These are phyloP conservation scores for Macropis europaea DNA, from an alignment of 2,888 invertebrate species.

Conservation along the genomic window DNA sequence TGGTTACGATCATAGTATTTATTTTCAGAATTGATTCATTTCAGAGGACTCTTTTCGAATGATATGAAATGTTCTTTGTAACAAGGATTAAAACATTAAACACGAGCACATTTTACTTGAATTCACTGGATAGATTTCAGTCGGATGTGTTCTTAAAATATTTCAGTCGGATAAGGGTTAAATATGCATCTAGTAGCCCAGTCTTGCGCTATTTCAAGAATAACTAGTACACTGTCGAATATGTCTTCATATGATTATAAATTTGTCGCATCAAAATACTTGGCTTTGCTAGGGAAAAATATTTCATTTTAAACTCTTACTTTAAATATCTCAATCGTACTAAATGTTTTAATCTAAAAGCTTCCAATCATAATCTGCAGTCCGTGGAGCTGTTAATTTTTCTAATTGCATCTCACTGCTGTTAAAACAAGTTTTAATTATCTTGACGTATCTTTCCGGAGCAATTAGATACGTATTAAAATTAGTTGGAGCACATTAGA, in stretches of 20 bases:
- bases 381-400: slow-evolving; percentile 12
- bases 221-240: not conserved
- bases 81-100: not conserved
- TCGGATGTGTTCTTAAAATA: slow-evolving; percentile 22
- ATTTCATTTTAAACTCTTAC: not conserved
- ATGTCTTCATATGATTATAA: slow-evolving; percentile 2
- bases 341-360: not conserved
- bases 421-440: slow-evolving; percentile 3
- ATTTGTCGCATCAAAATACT: not conserved
- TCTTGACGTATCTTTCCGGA: not conserved
- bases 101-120: not conserved
- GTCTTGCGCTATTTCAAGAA: slow-evolving; percentile 13
- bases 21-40: not conserved
- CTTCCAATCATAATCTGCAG: not conserved
- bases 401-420: slow-evolving; percentile 6
- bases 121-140: slow-evolving; percentile 4
- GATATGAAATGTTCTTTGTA: not conserved
- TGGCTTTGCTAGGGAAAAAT: not conserved
- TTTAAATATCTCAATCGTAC: not conserved
- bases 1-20: not conserved
- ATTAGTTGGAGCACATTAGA: not conserved
- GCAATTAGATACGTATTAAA: not conserved
- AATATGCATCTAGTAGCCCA: slow-evolving; percentile 14
- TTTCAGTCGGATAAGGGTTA: slow-evolving; percentile 19
- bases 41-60: not conserved